These are phyloP conservation scores for Ptilodon capucinus DNA, from an alignment of 2,888 invertebrate species.

Conservation along the genomic window DNA sequence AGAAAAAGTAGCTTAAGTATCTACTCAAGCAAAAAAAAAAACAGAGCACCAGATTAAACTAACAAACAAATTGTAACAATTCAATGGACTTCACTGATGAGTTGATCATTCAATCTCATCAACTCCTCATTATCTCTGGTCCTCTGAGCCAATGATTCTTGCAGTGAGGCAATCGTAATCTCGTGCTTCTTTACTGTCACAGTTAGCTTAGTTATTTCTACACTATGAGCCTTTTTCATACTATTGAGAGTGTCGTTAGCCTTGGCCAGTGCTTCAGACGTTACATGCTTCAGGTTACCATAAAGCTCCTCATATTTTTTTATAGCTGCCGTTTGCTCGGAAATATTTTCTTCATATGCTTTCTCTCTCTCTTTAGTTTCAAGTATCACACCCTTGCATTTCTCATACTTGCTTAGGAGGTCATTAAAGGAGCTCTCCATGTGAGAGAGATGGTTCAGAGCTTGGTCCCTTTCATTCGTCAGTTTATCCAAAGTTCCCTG, in stretches of 20 bases:
- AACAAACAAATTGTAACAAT: neutral
- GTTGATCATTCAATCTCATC: conserved; percentile 95
- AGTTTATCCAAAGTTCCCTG: conserved; percentile 75
- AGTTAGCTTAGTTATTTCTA: conserved; percentile 91
- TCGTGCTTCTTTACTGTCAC: conserved; percentile 94
- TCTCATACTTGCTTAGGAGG: conserved; percentile 84
- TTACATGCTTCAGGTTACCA: conserved; percentile 91
- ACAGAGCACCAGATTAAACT: neutral
- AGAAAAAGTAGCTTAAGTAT: conserved; percentile 13
- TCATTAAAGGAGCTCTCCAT: conserved; percentile 85
- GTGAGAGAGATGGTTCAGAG: conserved; percentile 81
- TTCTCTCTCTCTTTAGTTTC: conserved; percentile 85
- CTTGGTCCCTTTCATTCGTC: conserved; percentile 81
- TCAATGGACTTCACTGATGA: conserved; percentile 84
- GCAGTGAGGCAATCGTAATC: conserved; percentile 90
- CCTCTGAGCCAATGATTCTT: conserved; percentile 92
- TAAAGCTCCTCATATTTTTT: conserved; percentile 91
- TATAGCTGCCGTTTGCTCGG: conserved; percentile 86
- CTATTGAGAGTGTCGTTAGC: conserved; percentile 90
- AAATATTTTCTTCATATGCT: conserved; percentile 85
- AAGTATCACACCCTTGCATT: conserved; percentile 81
- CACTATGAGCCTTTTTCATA: conserved; percentile 86
- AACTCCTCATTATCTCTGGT: conserved; percentile 94
- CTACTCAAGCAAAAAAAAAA: neutral
- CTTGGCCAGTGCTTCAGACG: conserved; percentile 89